These are phyloP conservation scores for Nannoperca australis DNA, from an alignment of 2,797 vertebrate genomes.

Conservation along the genomic window DNA sequence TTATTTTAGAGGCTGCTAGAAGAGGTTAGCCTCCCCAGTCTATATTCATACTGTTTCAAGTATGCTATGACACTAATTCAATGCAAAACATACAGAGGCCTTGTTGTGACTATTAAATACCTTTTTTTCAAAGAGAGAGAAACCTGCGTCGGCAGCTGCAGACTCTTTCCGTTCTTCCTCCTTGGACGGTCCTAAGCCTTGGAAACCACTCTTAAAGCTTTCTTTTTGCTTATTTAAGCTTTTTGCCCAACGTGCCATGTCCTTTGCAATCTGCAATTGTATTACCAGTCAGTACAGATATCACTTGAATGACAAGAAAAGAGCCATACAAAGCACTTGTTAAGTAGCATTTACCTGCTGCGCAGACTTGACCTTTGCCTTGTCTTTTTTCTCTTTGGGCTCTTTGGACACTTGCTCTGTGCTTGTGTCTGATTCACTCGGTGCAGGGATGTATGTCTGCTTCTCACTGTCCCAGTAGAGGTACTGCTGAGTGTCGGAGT, in stretches of 20 bases:
- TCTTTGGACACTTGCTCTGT: slow-evolving; percentile 83
- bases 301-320: background rate
- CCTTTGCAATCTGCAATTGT: slow-evolving; percentile 91
- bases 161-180: slow-evolving; percentile 92
- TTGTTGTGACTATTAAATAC: slow-evolving; percentile 69
- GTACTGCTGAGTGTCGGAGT: slow-evolving; percentile 93
- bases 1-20: background rate
- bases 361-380: slow-evolving; percentile 94
- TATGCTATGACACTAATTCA: background rate
- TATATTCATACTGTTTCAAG: background rate
- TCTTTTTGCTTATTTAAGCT: slow-evolving; percentile 97
- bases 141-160: slow-evolving; percentile 93
- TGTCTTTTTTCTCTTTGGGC: slow-evolving; percentile 93
- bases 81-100: background rate
- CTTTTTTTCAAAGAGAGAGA: slow-evolving; percentile 95
- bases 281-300: background rate
- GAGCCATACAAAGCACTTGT: background rate
- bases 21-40: background rate
- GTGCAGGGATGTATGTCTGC: slow-evolving; percentile 89
- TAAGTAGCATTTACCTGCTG: slow-evolving; percentile 86
- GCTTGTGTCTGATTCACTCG: slow-evolving; percentile 66
- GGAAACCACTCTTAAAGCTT: slow-evolving; percentile 91
- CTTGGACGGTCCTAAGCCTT: slow-evolving; percentile 81
- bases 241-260: slow-evolving; percentile 98
- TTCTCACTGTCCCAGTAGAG: slow-evolving; percentile 95